Base-by-base conservation (phyloP, 1,140 invertebrate genomes). In the Gryon sp. region DNA sequence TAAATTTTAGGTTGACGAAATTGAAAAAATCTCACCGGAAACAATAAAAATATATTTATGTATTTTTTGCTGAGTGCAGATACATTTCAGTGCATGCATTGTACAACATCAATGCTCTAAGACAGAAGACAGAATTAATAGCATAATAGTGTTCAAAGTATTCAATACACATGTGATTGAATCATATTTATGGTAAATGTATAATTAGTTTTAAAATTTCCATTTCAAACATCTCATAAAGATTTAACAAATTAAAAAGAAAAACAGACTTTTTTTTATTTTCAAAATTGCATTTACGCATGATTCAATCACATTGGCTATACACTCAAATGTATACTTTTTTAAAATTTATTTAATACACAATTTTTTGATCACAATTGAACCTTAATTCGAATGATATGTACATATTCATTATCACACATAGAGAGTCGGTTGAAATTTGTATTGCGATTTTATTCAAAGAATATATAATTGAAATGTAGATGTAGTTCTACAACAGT, bases 381-480 rank as follows among this genome's bases (percentile, higher is more conserved):
- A 50, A 57, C 36, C 73, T 60, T 69, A 76, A 62, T 50, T 28
- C 36, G 63, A 68, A 66, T 66, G 46, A 72, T 77, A 65, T 76
- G 74, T 70, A 76, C 74, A 63, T 34, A 65, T 63, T 57, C 41
- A n/a, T 68, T 46, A 68, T 68, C 63, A 76, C 63, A 62, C 46
- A 55, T 38, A 76, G 46, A 76, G 28, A 68, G 20, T 66, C 38
- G 26, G 32, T 45, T 59, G 15, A 43, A 74, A 60, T 73, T 32
- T 9, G 14, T 19, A 16, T 43, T 32, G 20, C 8, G 38, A 59
- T 22, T 14, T 12, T 12, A 36, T n/a, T n/a, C n/a, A 46, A 48
- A 20, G 8, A 40, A 38, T n/a, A 22, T 52, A n/a, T n/a, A n/a
- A n/a, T 52, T 36, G 4, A 26, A n/a, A 19, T 32, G 8, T n/a